These are phyloP conservation scores for Psococerastis gibbosa DNA, from an alignment of 2,888 invertebrate species.

Conservation along the genomic window DNA sequence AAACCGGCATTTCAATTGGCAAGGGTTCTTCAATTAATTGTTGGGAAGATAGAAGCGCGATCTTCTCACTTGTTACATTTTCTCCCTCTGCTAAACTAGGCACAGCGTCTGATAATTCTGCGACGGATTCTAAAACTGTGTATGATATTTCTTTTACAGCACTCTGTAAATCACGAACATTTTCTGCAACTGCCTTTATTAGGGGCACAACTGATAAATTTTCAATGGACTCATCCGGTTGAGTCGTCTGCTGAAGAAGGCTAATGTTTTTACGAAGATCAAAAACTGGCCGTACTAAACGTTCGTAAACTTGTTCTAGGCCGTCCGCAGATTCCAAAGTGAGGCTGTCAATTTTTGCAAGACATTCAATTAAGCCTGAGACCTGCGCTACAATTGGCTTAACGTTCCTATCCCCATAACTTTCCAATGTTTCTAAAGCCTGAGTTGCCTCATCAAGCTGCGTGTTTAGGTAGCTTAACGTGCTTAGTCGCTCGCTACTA, in stretches of 20 bases:
- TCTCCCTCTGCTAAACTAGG: background rate
- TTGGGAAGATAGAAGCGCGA: background rate
- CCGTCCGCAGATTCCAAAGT: too few relatives aligned
- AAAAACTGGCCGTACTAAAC: background rate
- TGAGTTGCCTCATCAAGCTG: too few relatives aligned
- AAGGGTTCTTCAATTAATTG: background rate
- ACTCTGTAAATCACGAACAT: conserved; percentile 15
- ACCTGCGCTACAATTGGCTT: too few relatives aligned
- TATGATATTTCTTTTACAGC: conserved; percentile 12
- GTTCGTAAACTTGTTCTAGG: background rate
- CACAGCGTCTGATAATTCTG: conserved; percentile 10
- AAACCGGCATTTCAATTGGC: conserved; percentile 23
- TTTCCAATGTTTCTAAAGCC: too few relatives aligned
- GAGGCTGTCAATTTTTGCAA: too few relatives aligned
- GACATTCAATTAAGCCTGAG: too few relatives aligned
- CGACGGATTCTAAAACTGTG: conserved; percentile 3
- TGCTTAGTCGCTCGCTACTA: too few relatives aligned
- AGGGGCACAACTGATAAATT: conserved; percentile 15
- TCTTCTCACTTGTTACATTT: conserved; percentile 3
- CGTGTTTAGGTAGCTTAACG: too few relatives aligned
- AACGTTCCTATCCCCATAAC: too few relatives aligned
- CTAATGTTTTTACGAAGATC: conserved; percentile 5
- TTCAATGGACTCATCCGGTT: background rate
- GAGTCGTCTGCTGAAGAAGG: background rate
- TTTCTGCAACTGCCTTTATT: conserved; percentile 14